Evolutionary conservation across 2,113 vertebrate genomes (phyloP).

Genomic region (Turdus rufiventris): DNA sequence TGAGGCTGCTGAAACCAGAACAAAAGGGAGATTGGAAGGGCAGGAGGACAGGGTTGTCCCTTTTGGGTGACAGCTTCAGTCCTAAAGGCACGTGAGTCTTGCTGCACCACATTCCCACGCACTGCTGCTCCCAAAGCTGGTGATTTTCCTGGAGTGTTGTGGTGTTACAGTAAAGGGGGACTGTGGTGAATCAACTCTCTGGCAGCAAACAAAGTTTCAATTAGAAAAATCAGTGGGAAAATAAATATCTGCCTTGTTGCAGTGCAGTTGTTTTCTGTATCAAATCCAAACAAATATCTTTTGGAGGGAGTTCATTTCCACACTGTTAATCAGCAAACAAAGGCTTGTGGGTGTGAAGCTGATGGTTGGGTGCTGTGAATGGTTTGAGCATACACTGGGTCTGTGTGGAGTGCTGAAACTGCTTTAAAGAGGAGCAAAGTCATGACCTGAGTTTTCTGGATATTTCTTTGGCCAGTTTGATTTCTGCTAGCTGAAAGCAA

Average conservation of each 20-base stretch:
- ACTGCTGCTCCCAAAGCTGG: neutral
- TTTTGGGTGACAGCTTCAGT: neutral
- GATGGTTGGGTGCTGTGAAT: neutral
- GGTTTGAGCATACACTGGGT: accelerated
- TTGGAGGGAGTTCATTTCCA: neutral
- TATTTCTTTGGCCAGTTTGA: neutral
- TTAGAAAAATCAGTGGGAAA: conserved; percentile 29
- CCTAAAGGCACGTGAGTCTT: accelerated
- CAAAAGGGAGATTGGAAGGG: neutral
- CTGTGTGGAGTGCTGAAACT: neutral
- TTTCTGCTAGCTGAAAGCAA: neutral
- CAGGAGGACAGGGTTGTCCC: neutral
- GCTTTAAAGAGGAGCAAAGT: neutral
- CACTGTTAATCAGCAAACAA: conserved; percentile 25
- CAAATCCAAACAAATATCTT: conserved; percentile 27
- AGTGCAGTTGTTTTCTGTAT: neutral
- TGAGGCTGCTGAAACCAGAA: neutral
- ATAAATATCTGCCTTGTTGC: conserved; percentile 25
- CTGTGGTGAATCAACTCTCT: neutral
- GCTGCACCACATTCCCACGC: neutral
- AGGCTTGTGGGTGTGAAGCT: neutral
- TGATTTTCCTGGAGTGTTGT: neutral
- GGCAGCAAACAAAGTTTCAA: conserved; percentile 25
- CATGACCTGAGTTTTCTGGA: neutral
- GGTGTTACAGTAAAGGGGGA: neutral